Evolutionary conservation across 2,113 vertebrate species (phyloP), one percentile per base, ranked within the genome.

Genomic region (Plecotus auritus): DNA sequence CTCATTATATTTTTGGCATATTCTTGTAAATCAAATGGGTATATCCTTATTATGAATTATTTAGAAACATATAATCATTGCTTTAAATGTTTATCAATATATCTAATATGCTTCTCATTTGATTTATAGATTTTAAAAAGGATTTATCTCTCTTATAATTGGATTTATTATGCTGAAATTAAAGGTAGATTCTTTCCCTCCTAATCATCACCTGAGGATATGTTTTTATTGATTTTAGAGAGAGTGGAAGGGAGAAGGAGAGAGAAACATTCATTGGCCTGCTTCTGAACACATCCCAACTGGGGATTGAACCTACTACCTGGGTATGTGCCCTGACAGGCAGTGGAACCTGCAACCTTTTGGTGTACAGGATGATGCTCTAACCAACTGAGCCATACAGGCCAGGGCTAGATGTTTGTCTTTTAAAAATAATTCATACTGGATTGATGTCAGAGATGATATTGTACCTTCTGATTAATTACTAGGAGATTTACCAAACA

Each of bases 401-500:
- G 64, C 64, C 64, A 67, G 30, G 30, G 64, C 32, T 66, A 30
- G 14, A 61, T 37, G 5, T 93, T 95, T 96, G 42, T 49, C 35
- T 88, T 91, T 90, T 76, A 47, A 82, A 85, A 82, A 66, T 88
- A 73, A 18, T 35, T 26, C 23, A 12, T 86, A 37, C 64, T 87
- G 26, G 64, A 42, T 70, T 45, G 17, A 80, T 93, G 20, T 16
- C 70, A 30, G 26, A 64, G 28, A 17, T 88, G 6, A 76, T 73
- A 5, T 47, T 94, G 28, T 73, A 74, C 13, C 22, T 85, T 92
- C 84, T 77, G 32, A 74, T 70, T 88, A 86, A 74, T 96, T 96
- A 20, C 2, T 85, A 23, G 70, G 23, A 93, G 37, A 49, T 81
- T 42, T 69, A 69, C 32, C 13, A 49, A 77, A 84, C 67, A 84